Conservation (phyloP, 2,888 invertebrate species). For the Asteroscopus sphinx region DNA sequence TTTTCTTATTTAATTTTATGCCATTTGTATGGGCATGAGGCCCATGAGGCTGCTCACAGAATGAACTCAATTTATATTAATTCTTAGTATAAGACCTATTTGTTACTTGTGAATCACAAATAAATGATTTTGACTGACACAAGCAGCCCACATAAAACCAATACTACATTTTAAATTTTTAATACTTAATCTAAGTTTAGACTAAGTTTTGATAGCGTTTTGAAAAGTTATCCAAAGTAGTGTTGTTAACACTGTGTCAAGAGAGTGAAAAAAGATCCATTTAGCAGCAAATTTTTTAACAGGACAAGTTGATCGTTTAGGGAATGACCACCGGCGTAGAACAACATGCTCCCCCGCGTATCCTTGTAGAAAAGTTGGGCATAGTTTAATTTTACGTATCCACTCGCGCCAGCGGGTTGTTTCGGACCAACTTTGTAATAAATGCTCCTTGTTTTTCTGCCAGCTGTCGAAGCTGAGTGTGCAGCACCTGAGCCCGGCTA, state of each 20-base stretch:
- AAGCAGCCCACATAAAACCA: no score
- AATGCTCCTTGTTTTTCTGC: slow-evolving; percentile 67
- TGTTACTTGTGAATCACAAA: no score
- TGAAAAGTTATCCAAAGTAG: not conserved
- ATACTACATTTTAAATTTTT: no score
- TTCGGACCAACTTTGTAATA: slow-evolving; percentile 66
- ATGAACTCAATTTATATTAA: no score
- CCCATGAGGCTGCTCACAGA: no score
- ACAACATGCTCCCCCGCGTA: slow-evolving; percentile 46
- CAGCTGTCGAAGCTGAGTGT: slow-evolving; percentile 67
- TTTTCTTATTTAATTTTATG: no score
- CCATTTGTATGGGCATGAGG: no score
- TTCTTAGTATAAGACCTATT: no score
- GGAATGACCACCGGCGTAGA: slow-evolving; percentile 15
- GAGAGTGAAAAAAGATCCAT: slow-evolving; percentile 21
- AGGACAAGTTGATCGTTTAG: slow-evolving; percentile 36
- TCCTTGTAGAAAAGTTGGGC: slow-evolving; percentile 58
- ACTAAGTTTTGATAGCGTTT: no score
- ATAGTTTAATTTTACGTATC: slow-evolving; percentile 69
- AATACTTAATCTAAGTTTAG: no score
- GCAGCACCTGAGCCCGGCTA: slow-evolving; percentile 63
- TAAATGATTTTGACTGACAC: no score
- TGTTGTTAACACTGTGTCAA: slow-evolving; percentile 12
- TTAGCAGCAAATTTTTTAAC: slow-evolving; percentile 27
- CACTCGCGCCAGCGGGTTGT: slow-evolving; percentile 60